phyloP scores from a whole-genome alignment of 2,888 invertebrate species.

The Nasonovia ribisnigri region DNA sequence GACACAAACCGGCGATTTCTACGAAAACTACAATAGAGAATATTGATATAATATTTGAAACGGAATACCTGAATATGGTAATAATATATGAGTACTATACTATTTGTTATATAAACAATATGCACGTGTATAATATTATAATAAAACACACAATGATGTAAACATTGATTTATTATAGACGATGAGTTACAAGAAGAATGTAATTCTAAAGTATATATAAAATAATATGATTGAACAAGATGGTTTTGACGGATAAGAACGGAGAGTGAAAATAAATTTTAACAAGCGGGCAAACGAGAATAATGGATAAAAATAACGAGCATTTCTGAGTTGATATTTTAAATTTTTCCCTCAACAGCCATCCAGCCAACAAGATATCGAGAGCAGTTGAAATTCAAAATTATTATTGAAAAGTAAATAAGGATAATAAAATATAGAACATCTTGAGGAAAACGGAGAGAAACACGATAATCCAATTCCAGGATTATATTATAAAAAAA shows the following conservation, averaged over 20 bases:
- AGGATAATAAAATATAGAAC: not conserved
- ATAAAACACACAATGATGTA: not conserved
- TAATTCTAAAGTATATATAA: not conserved
- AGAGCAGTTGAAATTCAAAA: conserved; percentile 17
- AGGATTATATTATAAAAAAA: not conserved
- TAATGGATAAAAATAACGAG: conserved; percentile 34
- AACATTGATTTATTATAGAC: not conserved
- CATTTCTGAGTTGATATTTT: not conserved
- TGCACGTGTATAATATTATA: not conserved
- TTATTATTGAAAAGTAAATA: not conserved
- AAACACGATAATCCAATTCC: not conserved
- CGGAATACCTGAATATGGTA: not conserved
- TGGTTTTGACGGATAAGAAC: conserved; percentile 35
- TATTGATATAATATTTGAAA: not conserved
- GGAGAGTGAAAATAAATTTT: conserved; percentile 19
- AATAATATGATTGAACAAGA: conserved; percentile 16
- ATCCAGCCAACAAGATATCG: not conserved
- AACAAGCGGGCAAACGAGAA: not conserved
- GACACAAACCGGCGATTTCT: not conserved
- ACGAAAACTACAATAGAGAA: not conserved
- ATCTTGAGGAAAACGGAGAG: not conserved
- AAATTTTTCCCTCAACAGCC: not conserved
- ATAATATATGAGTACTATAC: not conserved
- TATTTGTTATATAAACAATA: not conserved
- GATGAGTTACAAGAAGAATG: not conserved